These are phyloP conservation scores for Lacerta agilis DNA, from an alignment of 2,797 vertebrate genomes.

Conservation along the genomic window DNA sequence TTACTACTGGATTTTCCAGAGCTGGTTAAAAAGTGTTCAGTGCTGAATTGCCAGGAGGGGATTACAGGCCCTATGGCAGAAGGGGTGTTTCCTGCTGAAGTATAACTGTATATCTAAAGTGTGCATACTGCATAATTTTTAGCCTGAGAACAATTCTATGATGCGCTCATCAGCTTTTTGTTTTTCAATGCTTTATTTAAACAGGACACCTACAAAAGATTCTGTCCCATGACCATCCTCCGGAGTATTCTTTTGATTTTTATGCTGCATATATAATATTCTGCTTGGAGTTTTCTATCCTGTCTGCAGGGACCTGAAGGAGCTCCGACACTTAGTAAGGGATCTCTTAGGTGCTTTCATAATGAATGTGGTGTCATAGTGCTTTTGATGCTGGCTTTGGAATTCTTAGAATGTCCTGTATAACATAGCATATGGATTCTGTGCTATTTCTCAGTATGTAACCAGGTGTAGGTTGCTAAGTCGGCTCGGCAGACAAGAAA, in stretches of 20 bases:
- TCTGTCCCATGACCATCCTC: slow-evolving; percentile 86
- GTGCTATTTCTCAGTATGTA: background rate
- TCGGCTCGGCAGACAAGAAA: background rate
- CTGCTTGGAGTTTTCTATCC: slow-evolving; percentile 96
- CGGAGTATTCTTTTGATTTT: slow-evolving; percentile 89
- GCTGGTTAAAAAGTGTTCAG: background rate
- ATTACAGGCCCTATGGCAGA: background rate
- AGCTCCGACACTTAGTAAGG: slow-evolving; percentile 94
- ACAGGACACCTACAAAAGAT: slow-evolving; percentile 93
- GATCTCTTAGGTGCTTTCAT: background rate
- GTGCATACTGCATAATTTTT: background rate
- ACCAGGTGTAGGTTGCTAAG: background rate
- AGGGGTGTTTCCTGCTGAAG: background rate
- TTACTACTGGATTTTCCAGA: background rate
- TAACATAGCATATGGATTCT: background rate
- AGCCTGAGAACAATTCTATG: background rate
- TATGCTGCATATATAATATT: slow-evolving; percentile 95
- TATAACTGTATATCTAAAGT: background rate
- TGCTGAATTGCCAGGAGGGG: background rate
- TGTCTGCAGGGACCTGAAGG: slow-evolving; percentile 93
- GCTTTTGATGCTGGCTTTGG: slow-evolving; percentile 19
- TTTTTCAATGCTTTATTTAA: slow-evolving; percentile 42
- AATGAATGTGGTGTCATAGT: background rate
- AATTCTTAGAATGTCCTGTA: background rate
- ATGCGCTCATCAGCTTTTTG: background rate